These are phyloP conservation scores for Phaonia tiefii DNA, from an alignment of 2,888 invertebrate species.

Conservation along the genomic window DNA sequence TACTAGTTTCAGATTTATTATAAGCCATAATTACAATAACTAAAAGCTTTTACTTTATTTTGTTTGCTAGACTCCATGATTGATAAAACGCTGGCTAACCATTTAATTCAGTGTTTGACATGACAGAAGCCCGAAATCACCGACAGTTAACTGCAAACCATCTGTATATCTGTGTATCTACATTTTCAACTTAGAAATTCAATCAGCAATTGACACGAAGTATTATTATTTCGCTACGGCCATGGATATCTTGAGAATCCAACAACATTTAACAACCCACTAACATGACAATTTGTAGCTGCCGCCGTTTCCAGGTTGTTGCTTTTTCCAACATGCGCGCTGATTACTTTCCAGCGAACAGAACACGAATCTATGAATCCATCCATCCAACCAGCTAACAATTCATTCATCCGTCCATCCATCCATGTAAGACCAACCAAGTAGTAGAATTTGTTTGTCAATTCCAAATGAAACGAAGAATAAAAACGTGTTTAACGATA, in stretches of 20 bases:
- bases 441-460: slow-evolving; percentile 42
- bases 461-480: slow-evolving; percentile 27
- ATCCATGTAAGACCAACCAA: slow-evolving; percentile 5
- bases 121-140: neutral
- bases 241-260: slow-evolving; percentile 13
- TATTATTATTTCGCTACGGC: slow-evolving; percentile 10
- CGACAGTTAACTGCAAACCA: slow-evolving; percentile 4
- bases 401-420: slow-evolving; percentile 1
- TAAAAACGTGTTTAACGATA: slow-evolving; percentile 69
- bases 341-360: neutral
- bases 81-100: slow-evolving; percentile 6
- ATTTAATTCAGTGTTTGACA: slow-evolving; percentile 1
- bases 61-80: neutral
- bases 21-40: no score
- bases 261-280: neutral
- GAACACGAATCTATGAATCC: neutral
- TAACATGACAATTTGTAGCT: slow-evolving; percentile 63
- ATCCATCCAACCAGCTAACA: slow-evolving; percentile 5
- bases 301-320: slow-evolving; percentile 49
- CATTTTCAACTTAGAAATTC: no score
- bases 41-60: neutral
- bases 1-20: no score
- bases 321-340: neutral
- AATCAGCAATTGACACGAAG: slow-evolving; percentile 11
- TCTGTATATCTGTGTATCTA: neutral